These are phyloP conservation scores for Zaprionus kolodkinae DNA, from an alignment of 1,140 invertebrate genomes.

Conservation along the genomic window DNA sequence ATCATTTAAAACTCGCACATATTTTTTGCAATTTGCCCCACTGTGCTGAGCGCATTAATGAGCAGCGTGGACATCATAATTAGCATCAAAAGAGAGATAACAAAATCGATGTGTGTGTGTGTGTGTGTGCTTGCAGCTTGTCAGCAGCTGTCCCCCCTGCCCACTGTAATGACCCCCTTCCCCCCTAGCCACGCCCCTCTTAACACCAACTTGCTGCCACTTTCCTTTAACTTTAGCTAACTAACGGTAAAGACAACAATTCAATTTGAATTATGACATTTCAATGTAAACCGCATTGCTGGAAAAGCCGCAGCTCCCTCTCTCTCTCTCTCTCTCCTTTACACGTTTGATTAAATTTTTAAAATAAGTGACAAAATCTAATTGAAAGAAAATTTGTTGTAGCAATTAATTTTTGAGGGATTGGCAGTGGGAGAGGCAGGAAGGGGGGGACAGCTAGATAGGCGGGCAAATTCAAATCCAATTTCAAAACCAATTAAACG, in stretches of 20 bases:
- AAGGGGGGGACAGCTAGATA: slow-evolving; percentile 5
- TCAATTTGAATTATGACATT: slow-evolving; percentile 82
- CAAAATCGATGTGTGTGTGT: slow-evolving; percentile 19
- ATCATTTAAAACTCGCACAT: no score
- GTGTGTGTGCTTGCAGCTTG: slow-evolving; percentile 37
- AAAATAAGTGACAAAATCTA: slow-evolving; percentile 70
- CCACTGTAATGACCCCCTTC: background rate
- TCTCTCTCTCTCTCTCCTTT: slow-evolving; percentile 15
- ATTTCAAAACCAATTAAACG: slow-evolving; percentile 82
- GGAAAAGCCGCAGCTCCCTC: slow-evolving; percentile 27
- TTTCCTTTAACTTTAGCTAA: background rate
- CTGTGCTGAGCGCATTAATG: slow-evolving; percentile 36
- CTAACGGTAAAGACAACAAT: slow-evolving; percentile 77
- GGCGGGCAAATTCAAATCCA: slow-evolving; percentile 64
- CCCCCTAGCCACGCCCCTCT: background rate
- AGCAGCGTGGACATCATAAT: slow-evolving; percentile 41
- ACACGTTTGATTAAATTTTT: slow-evolving; percentile 44
- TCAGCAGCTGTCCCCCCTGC: slow-evolving; percentile 15
- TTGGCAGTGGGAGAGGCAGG: no score
- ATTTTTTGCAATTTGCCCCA: background rate
- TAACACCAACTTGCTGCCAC: background rate
- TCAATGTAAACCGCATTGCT: slow-evolving; percentile 77
- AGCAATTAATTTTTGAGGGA: slow-evolving; percentile 68
- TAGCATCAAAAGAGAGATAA: slow-evolving; percentile 47
- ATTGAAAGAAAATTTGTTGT: slow-evolving; percentile 78